A percentile compares a stretch with the other conserved stretches of the same genome.
These are phyloP conservation scores for Pteronura brasiliensis DNA, from an alignment of 2,113 vertebrate species.

Conservation along the genomic window DNA sequence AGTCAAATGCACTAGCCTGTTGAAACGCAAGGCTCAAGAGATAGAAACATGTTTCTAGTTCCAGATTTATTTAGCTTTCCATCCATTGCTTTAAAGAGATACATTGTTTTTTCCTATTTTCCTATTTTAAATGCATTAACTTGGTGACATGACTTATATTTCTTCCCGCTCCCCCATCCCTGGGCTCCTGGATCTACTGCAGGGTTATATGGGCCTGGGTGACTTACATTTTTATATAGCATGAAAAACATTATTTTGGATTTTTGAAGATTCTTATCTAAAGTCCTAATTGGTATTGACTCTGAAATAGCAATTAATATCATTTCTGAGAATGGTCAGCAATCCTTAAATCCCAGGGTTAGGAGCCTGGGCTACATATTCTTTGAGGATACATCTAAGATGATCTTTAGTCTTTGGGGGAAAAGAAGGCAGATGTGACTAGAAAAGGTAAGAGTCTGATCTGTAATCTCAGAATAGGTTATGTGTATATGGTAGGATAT, in stretches of 20 bases:
- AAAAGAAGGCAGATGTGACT: neutral
- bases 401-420: neutral
- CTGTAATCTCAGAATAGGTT: neutral
- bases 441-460: neutral
- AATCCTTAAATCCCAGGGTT: neutral
- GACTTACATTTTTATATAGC: neutral
- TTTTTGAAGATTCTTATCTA: slow-evolving; percentile 7
- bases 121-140: neutral
- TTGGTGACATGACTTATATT: neutral
- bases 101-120: slow-evolving; percentile 10
- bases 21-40: neutral
- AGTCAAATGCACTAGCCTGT: neutral
- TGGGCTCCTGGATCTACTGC: neutral
- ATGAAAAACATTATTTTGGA: neutral
- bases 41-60: neutral
- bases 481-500: neutral
- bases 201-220: neutral
- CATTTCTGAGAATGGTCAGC: neutral
- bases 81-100: neutral
- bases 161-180: neutral
- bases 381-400: neutral
- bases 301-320: neutral
- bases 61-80: neutral
- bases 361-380: neutral
- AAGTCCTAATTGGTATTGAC: neutral